Evolutionary conservation across 2,888 invertebrate genomes (phyloP).

Genomic region (Cryptocephalus primarius): DNA sequence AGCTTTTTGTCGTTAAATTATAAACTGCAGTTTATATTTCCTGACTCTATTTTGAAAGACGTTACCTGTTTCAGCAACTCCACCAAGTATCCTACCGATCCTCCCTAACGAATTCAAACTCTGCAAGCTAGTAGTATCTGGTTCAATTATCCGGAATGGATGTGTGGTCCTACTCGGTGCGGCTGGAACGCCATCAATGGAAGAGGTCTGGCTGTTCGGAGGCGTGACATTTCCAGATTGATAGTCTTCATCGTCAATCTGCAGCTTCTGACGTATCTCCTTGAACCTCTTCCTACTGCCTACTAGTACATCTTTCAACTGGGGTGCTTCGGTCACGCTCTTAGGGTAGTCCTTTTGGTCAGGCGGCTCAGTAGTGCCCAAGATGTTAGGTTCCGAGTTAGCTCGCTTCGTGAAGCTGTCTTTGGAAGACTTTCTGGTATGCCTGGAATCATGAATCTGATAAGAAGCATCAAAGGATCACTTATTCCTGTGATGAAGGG

Average conservation of each 20-base stretch:
- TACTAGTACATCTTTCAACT: constrained; percentile 14
- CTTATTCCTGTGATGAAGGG: neutral
- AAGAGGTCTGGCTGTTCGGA: constrained; percentile 66
- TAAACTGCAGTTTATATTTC: too few relatives aligned
- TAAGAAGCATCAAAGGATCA: constrained; percentile 2
- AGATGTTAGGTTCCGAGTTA: constrained; percentile 31
- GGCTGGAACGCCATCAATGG: constrained; percentile 66
- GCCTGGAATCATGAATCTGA: constrained; percentile 19
- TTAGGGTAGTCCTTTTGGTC: constrained; percentile 2
- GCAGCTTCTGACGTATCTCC: constrained; percentile 75
- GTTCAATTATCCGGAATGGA: constrained; percentile 78
- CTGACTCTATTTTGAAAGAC: too few relatives aligned
- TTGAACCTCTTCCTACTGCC: constrained; percentile 65
- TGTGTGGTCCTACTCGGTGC: constrained; percentile 53
- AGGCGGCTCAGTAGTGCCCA: constrained; percentile 12
- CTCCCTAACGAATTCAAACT: constrained; percentile 82
- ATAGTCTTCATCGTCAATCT: constrained; percentile 73
- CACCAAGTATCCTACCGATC: constrained; percentile 68
- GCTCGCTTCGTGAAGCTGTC: constrained; percentile 28
- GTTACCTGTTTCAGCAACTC: constrained; percentile 25
- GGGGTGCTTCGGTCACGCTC: constrained; percentile 9
- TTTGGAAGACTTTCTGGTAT: constrained; percentile 26
- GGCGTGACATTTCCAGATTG: constrained; percentile 41
- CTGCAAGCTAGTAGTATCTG: constrained; percentile 77
- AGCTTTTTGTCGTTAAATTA: too few relatives aligned